Evolutionary conservation across 2,113 vertebrate genomes (phyloP).

Genomic region (Parus major): DNA sequence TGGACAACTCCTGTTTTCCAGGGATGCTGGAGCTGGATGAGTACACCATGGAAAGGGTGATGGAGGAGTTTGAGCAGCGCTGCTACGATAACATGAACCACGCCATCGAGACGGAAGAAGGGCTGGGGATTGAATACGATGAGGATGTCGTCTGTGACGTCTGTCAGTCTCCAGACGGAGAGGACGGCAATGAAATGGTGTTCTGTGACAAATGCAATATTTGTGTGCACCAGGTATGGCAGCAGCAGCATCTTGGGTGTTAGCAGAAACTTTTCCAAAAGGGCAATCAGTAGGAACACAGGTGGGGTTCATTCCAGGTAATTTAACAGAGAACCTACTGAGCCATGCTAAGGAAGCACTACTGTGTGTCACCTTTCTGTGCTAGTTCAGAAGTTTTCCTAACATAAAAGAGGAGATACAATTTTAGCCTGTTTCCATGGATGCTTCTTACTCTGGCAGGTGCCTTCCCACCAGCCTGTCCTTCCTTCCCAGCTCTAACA

Average conservation of each 20-base stretch:
- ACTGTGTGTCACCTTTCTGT: background rate
- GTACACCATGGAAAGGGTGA: slow-evolving; percentile 88
- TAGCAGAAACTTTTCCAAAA: background rate
- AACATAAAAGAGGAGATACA: background rate
- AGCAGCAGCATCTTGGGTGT: background rate
- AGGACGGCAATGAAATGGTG: slow-evolving; percentile 99
- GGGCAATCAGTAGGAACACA: background rate
- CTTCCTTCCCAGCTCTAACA: background rate
- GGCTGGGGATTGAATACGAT: slow-evolving; percentile 96
- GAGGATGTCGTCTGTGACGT: slow-evolving; percentile 98
- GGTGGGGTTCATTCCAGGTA: background rate
- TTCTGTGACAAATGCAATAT: slow-evolving; percentile 99
- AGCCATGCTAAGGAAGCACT: background rate
- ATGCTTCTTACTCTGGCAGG: background rate
- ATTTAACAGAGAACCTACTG: background rate
- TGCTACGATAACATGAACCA: slow-evolving; percentile 95
- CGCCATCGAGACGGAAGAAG: slow-evolving; percentile 92
- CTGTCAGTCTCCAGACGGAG: slow-evolving; percentile 94
- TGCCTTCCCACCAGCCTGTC: background rate
- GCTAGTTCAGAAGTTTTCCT: background rate
- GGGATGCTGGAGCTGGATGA: slow-evolving; percentile 87
- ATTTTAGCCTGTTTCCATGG: background rate
- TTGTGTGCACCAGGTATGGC: slow-evolving; percentile 93
- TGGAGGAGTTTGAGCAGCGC: slow-evolving; percentile 91
- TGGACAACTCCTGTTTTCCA: background rate